A percentile compares a stretch with the other conserved stretches of the same genome.
These are phyloP conservation scores for Oryzias javanicus DNA, from an alignment of 2,113 vertebrate genomes.

Conservation along the genomic window DNA sequence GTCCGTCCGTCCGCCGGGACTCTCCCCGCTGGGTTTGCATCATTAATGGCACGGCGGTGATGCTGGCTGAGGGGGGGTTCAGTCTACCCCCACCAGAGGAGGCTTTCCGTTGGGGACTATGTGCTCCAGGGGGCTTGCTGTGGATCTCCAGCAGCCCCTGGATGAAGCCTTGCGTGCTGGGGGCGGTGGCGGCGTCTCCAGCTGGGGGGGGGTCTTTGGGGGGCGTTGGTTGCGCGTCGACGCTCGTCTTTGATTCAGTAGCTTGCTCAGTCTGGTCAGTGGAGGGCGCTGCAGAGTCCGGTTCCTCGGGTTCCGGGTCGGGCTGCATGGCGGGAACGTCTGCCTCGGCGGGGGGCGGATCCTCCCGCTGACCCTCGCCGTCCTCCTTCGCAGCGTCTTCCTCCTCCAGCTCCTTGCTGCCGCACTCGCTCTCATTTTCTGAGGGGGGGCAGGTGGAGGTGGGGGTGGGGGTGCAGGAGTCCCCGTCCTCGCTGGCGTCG, in stretches of 20 bases:
- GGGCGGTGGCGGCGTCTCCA: background rate
- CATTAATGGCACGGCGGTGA: constrained; percentile 69
- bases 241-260: constrained; percentile 41
- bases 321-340: background rate
- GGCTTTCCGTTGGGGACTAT: constrained; percentile 76
- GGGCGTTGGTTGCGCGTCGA: background rate
- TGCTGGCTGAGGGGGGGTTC: constrained; percentile 49
- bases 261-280: constrained; percentile 4
- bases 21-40: constrained; percentile 37
- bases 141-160: constrained; percentile 83
- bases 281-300: background rate
- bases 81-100: constrained; percentile 84
- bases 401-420: constrained; percentile 54
- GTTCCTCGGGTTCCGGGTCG: background rate
- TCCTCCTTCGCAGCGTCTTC: constrained; percentile 33
- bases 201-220: constrained; percentile 36
- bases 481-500: constrained; percentile 81
- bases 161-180: constrained; percentile 59
- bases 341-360: background rate
- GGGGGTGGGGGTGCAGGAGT: constrained; percentile 83
- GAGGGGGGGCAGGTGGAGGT: constrained; percentile 83
- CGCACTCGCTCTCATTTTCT: constrained; percentile 79
- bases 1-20: constrained; percentile 47
- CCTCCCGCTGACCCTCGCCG: constrained; percentile 1
- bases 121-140: constrained; percentile 73